phyloP scores from a whole-genome alignment of 2,888 invertebrate species.

The Cremastobaeus sp. region DNA sequence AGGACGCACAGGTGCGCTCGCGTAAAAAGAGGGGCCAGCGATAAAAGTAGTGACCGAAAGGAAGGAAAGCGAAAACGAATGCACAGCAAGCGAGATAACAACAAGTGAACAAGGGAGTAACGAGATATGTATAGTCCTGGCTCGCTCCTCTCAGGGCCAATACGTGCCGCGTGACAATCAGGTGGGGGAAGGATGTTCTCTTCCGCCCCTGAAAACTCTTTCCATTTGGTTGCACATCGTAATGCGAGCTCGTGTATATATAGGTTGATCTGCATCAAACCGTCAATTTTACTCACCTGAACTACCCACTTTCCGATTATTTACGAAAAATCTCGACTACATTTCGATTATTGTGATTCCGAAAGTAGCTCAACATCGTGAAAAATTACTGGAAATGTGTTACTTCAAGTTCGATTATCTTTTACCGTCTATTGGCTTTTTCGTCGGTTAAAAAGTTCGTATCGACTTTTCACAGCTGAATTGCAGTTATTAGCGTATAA shows the following conservation, averaged over 20 bases:
- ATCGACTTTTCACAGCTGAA: too few species aligned
- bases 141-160: conserved; percentile 53
- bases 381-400: too few species aligned
- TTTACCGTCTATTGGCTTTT: too few species aligned
- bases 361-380: too few species aligned
- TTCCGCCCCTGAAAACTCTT: conserved; percentile 73
- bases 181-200: conserved; percentile 73
- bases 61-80: conserved; percentile 42
- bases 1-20: conserved; percentile 55
- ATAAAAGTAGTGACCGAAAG: conserved; percentile 37
- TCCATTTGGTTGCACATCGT: conserved; percentile 68
- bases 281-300: conserved; percentile 49
- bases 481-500: too few species aligned
- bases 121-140: conserved; percentile 59
- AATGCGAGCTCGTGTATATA: conserved; percentile 61
- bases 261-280: conserved; percentile 52
- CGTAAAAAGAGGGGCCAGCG: conserved; percentile 42
- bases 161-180: conserved; percentile 40
- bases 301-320: conserved; percentile 15
- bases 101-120: conserved; percentile 58
- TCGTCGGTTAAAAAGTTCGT: too few species aligned
- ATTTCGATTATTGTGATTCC: background rate
- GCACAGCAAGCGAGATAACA: conserved; percentile 48
- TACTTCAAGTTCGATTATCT: too few species aligned
- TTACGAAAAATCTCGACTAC: too few species aligned